phyloP scores from a whole-genome alignment of 2,888 invertebrate genomes.

The Microchrysa polita region DNA sequence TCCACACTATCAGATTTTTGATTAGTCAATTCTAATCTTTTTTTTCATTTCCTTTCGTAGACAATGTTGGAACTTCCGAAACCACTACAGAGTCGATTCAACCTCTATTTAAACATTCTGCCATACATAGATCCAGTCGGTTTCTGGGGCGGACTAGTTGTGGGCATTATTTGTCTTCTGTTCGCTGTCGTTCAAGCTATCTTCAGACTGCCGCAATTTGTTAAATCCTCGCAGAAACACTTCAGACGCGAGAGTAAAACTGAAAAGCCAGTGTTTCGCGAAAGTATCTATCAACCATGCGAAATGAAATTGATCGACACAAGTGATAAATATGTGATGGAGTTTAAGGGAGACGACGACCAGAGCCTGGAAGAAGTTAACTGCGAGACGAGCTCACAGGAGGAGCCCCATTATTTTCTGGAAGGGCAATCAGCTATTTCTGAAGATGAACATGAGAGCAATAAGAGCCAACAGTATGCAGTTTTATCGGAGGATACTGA shows the following conservation, averaged over 20 bases:
- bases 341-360: slow-evolving; percentile 48
- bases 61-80: slow-evolving; percentile 75
- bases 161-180: slow-evolving; percentile 57
- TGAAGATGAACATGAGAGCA: slow-evolving; percentile 55
- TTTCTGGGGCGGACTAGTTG: slow-evolving; percentile 59
- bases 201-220: slow-evolving; percentile 57
- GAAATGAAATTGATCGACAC: slow-evolving; percentile 58
- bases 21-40: background rate
- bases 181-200: slow-evolving; percentile 61
- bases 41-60: slow-evolving; percentile 63
- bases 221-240: slow-evolving; percentile 47
- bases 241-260: slow-evolving; percentile 48
- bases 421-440: slow-evolving; percentile 59
- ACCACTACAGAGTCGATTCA: slow-evolving; percentile 71
- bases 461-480: slow-evolving; percentile 48
- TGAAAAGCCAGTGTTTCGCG: slow-evolving; percentile 55
- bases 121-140: slow-evolving; percentile 69
- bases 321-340: slow-evolving; percentile 53
- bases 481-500: slow-evolving; percentile 1
- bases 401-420: slow-evolving; percentile 53
- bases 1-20: too few species aligned
- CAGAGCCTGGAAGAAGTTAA: slow-evolving; percentile 47
- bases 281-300: slow-evolving; percentile 59
- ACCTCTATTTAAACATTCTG: slow-evolving; percentile 76
- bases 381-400: slow-evolving; percentile 46